Evolutionary conservation across 2,888 invertebrate genomes (phyloP).

Genomic region (Drosophila helvetica): DNA sequence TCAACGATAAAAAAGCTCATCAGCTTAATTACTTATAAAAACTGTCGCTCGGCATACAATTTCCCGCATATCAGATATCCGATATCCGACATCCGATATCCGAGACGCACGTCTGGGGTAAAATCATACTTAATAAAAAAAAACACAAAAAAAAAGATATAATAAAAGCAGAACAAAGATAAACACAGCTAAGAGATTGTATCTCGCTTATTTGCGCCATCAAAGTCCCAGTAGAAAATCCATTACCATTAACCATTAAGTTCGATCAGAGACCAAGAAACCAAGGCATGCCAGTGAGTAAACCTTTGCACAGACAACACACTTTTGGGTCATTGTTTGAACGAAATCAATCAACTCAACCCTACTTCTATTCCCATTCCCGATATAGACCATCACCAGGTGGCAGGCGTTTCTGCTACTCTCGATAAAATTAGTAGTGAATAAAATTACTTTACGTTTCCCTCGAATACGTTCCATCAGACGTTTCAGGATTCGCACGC

Average conservation of each 20-base stretch:
- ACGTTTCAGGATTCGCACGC: slow-evolving; percentile 83
- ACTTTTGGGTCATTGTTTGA: slow-evolving; percentile 26
- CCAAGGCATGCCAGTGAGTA: slow-evolving; percentile 27
- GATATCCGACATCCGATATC: background rate
- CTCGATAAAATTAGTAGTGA: slow-evolving; percentile 76
- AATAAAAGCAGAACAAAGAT: slow-evolving; percentile 44
- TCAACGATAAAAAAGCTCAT: slow-evolving; percentile 24
- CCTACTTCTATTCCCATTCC: too few relatives aligned
- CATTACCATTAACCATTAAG: slow-evolving; percentile 51
- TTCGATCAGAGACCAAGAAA: slow-evolving; percentile 12
- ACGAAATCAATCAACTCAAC: background rate
- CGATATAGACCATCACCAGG: slow-evolving; percentile 31
- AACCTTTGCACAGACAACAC: slow-evolving; percentile 19
- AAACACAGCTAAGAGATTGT: slow-evolving; percentile 31
- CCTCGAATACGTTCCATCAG: slow-evolving; percentile 84
- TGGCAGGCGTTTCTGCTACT: slow-evolving; percentile 12
- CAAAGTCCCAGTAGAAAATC: slow-evolving; percentile 20
- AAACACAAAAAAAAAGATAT: slow-evolving; percentile 27
- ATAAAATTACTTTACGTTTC: slow-evolving; percentile 85
- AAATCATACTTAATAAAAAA: slow-evolving; percentile 56
- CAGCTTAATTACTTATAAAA: slow-evolving; percentile 47
- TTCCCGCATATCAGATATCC: background rate
- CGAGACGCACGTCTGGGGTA: slow-evolving; percentile 36
- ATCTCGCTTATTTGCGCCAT: slow-evolving; percentile 20
- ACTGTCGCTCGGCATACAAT: slow-evolving; percentile 6